A percentile compares a stretch with the other conserved stretches of the same genome.
Evolutionary conservation across 1,140 invertebrate species (phyloP).

Genomic region (Penaeus chinensis): DNA sequence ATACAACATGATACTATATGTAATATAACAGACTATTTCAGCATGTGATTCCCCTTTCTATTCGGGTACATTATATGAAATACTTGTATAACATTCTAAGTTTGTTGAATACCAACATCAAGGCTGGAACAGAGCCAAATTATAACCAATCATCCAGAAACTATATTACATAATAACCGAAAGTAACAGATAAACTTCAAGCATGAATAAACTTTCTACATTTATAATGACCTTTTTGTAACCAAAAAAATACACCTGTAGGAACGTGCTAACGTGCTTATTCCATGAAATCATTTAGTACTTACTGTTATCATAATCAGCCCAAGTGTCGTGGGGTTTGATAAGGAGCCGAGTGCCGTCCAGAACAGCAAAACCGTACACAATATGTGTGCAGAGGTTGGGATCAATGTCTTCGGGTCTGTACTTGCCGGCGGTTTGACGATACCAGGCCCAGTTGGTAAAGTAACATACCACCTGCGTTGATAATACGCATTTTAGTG

Average conservation of each 20-base stretch:
- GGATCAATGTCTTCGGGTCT: slow-evolving; percentile 86
- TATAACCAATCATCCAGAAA: too few species aligned
- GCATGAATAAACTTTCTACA: slow-evolving; percentile 29
- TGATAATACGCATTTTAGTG: slow-evolving; percentile 68
- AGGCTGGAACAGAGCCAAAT: too few species aligned
- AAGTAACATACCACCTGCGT: slow-evolving; percentile 81
- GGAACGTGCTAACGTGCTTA: neutral
- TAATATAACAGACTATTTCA: neutral
- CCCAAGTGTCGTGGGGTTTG: slow-evolving; percentile 88
- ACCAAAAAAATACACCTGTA: too few species aligned
- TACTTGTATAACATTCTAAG: neutral
- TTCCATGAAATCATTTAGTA: slow-evolving; percentile 65
- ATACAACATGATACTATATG: neutral
- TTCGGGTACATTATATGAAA: neutral
- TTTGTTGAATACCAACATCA: neutral
- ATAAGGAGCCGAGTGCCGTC: slow-evolving; percentile 82
- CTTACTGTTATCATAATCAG: slow-evolving; percentile 83
- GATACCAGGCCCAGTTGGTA: slow-evolving; percentile 90
- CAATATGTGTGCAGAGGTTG: slow-evolving; percentile 88
- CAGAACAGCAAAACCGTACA: slow-evolving; percentile 91
- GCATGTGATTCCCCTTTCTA: neutral
- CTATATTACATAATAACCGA: too few species aligned
- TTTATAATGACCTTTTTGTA: slow-evolving; percentile 11
- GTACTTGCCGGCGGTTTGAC: slow-evolving; percentile 84
- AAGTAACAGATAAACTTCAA: neutral